These are phyloP conservation scores for Acanthis flammea DNA, from an alignment of 2,797 vertebrate species.

Conservation along the genomic window DNA sequence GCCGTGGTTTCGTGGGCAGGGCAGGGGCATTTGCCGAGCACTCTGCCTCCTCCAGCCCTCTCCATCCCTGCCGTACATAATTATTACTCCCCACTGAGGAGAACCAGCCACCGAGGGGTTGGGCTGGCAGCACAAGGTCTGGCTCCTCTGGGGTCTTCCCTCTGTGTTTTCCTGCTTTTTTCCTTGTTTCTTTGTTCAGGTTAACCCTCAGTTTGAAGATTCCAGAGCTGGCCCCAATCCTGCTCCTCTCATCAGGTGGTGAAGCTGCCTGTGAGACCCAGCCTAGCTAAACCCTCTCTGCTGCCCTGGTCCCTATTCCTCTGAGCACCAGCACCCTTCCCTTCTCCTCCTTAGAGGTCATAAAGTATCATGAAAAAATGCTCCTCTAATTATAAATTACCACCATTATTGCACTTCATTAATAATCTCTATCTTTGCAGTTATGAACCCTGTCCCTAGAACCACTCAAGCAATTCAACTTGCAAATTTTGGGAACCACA, in stretches of 20 bases:
- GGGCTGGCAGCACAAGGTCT: neutral
- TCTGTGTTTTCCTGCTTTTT: neutral
- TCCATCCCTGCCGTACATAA: fast-evolving
- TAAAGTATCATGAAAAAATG: neutral
- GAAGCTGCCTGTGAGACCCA: neutral
- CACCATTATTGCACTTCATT: neutral
- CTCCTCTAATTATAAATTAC: neutral
- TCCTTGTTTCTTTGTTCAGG: neutral
- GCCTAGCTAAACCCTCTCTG: neutral
- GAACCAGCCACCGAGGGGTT: fast-evolving
- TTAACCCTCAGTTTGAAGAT: neutral
- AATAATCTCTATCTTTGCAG: neutral
- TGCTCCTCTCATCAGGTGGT: fast-evolving
- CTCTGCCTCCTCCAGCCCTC: neutral
- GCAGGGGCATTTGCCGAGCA: neutral
- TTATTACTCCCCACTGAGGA: fast-evolving
- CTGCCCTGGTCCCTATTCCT: neutral
- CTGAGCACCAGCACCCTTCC: neutral
- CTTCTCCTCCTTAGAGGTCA: neutral
- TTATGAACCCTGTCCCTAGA: neutral
- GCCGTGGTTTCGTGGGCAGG: neutral
- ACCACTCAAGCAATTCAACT: neutral
- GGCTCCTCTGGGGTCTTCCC: neutral
- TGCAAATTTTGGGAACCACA: neutral
- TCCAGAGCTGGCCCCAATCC: neutral